Percentiles rank a stretch among this genome's conserved stretches.
Conservation (phyloP, 1,140 invertebrate genomes). For the Riptortus pedestris region DNA sequence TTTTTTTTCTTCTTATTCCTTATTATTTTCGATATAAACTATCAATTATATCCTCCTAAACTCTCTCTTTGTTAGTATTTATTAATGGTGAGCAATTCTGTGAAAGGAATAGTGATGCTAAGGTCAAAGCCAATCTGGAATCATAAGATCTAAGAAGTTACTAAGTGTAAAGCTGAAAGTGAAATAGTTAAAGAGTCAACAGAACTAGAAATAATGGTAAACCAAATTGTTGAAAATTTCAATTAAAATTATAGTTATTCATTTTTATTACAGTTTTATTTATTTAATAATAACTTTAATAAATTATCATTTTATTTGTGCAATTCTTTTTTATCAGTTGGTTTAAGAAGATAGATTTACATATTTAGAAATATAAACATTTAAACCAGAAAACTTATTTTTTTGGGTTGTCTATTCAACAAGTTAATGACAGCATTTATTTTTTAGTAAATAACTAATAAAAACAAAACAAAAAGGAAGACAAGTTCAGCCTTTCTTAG, state of each 20-base stretch:
- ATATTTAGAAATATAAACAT: background rate
- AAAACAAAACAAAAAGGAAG: background rate
- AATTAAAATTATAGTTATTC: background rate
- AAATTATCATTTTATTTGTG: background rate
- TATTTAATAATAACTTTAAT: background rate
- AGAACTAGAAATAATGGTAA: background rate
- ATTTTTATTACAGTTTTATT: background rate
- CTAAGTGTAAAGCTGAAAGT: no score
- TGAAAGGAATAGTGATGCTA: background rate
- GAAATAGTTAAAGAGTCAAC: background rate
- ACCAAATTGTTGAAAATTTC: background rate
- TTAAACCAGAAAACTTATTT: background rate
- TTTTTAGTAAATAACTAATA: no score
- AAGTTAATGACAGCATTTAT: no score
- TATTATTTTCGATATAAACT: background rate
- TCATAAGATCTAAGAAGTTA: background rate
- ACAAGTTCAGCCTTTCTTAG: background rate
- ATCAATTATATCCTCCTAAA: background rate
- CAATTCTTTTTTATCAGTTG: background rate
- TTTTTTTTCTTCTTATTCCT: background rate
- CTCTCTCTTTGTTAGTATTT: background rate
- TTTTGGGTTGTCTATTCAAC: no score
- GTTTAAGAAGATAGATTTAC: background rate
- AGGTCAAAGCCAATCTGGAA: background rate
- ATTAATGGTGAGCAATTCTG: background rate